A percentile compares a stretch with the other conserved stretches of the same genome.
phyloP scores from a whole-genome alignment of 2,113 vertebrate genomes.

The Oxygymnocypris stewartii region DNA sequence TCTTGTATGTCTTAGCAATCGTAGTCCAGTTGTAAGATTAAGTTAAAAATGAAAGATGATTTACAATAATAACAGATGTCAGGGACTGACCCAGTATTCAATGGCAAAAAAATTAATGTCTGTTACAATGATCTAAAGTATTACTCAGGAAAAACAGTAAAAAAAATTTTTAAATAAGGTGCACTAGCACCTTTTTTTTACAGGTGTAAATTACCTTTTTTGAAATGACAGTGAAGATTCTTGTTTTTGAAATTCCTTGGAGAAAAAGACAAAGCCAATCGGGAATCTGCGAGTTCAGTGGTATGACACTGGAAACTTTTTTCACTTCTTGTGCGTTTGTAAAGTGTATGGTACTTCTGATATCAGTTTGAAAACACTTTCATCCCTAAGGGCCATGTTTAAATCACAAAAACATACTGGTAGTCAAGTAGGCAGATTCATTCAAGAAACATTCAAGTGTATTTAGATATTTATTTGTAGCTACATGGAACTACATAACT shows the following conservation, averaged over 20 bases:
- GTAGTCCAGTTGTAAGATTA: conserved; percentile 87
- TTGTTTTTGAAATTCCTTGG: conserved; percentile 73
- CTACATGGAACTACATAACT: conserved; percentile 40
- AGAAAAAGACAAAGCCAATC: conserved; percentile 70
- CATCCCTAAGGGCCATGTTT: conserved; percentile 60
- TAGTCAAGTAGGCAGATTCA: not conserved
- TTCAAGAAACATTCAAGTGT: conserved; percentile 11
- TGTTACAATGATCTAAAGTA: conserved; percentile 95
- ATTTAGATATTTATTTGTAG: conserved; percentile 48
- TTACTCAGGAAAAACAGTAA: conserved; percentile 98
- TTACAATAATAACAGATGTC: conserved; percentile 82
- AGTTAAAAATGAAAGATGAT: conserved; percentile 77
- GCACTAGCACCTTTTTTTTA: conserved; percentile 69
- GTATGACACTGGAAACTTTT: conserved; percentile 52
- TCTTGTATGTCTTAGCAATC: conserved; percentile 90
- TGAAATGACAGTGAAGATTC: conserved; percentile 78
- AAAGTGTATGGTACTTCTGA: conserved; percentile 74
- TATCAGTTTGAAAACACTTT: conserved; percentile 68
- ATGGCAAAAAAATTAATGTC: conserved; percentile 92
- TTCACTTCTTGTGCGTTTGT: conserved; percentile 65
- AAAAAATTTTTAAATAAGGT: conserved; percentile 62
- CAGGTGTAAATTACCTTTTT: conserved; percentile 74
- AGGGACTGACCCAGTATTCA: conserved; percentile 97
- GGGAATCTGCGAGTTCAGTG: conserved; percentile 69
- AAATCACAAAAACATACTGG: conserved; percentile 5